Percentiles rank a stretch among this genome's conserved stretches.
These are phyloP conservation scores for Scylla paramamosain DNA, from an alignment of 1,140 invertebrate genomes.

Conservation along the genomic window DNA sequence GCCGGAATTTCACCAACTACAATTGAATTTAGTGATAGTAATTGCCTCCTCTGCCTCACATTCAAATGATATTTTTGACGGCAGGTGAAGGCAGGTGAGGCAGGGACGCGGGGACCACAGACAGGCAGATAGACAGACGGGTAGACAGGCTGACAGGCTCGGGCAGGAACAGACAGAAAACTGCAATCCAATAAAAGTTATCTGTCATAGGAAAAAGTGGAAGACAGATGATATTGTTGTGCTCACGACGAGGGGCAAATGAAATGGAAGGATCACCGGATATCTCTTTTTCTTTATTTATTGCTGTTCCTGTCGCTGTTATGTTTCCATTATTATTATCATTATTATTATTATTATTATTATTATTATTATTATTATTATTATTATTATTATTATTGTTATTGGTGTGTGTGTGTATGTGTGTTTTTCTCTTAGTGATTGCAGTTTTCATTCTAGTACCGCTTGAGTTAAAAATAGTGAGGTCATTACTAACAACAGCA, in stretches of 20 bases:
- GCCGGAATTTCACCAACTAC: conserved; percentile 12
- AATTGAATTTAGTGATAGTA: conserved; percentile 16
- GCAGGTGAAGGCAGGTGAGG: not conserved
- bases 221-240: conserved; percentile 23
- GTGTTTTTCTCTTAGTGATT: too few species aligned
- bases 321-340: too few species aligned
- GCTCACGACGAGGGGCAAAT: not conserved
- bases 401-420: not conserved
- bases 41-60: conserved; percentile 10
- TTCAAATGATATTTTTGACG: conserved; percentile 24
- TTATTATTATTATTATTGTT: not conserved
- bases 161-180: not conserved
- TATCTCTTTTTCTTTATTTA: not conserved
- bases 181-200: conserved; percentile 6
- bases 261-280: not conserved
- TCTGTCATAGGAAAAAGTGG: conserved; percentile 12
- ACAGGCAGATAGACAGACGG: not conserved
- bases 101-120: not conserved
- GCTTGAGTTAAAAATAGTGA: too few species aligned
- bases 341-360: too few species aligned
- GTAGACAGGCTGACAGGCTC: not conserved
- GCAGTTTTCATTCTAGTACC: too few species aligned
- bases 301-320: too few species aligned
- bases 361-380: not conserved
- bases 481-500: too few species aligned